Evolutionary conservation across 2,113 vertebrate genomes (phyloP), one percentile per base, ranked within the genome.

Genomic region (Mungos mungo): DNA sequence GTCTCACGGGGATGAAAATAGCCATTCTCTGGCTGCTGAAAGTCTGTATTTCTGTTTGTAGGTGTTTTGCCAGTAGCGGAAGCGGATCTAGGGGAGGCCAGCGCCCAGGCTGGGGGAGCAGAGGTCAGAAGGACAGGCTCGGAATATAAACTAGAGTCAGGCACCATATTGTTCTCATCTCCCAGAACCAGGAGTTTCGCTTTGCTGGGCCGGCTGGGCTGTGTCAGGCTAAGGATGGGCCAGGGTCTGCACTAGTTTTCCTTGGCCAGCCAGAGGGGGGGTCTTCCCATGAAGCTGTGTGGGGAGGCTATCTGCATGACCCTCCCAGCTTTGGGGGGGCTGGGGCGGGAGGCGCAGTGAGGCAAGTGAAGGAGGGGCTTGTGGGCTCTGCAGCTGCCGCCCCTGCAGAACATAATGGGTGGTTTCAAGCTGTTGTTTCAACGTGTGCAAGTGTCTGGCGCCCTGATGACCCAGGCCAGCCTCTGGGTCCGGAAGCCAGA

Each of bases 301-400:
- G 68, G 77, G 60, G 69, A 68, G 63, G 88, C 33, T 19, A 63
- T 66, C 89, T 47, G 85, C 76, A 96, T 16, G 19, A 18, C 45
- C 38, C 29, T 86, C 35, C 94, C 88, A 85, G 82, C 63, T 91
- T 72, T 94, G 60, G 90, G 95, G 93, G 60, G 89, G 76, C 77
- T 15, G 3, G 27, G 15, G 31, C 60, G n/a, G 96, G 89, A 94
- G 90, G 13, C 72, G 29, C 57, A n/a, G 2, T 7, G 81, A 47
- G 96, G 3, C 57, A 77, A 83, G 66, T 82, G 90, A 94, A 96
- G 96, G 96, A 95, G 71, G 29, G 31, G 8, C 96, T 94, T 89
- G 50, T n/a, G 66, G 88, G 81, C 9, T 23, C 38, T 68, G 18
- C 86, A 88, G 69, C 86, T 69, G 95, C 82, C 45, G 23, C 33